A percentile compares a stretch with the other conserved stretches of the same genome.
Evolutionary conservation across 2,797 vertebrate species (phyloP).

Genomic region (Eidolon dupreanum): DNA sequence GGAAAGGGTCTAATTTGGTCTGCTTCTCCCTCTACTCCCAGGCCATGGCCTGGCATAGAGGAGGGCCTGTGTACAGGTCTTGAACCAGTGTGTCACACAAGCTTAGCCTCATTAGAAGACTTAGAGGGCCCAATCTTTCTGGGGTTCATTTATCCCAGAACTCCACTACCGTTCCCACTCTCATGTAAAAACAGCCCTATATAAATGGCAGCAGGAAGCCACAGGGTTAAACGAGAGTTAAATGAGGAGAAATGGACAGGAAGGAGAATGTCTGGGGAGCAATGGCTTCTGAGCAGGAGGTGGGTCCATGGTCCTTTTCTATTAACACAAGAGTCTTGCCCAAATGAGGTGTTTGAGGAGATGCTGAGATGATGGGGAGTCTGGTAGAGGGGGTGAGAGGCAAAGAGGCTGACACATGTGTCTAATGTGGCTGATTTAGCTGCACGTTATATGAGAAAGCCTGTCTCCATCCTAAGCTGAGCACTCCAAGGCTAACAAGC

Average conservation of each 20-base stretch:
- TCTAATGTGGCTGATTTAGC: background rate
- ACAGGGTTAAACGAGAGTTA: background rate
- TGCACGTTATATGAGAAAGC: background rate
- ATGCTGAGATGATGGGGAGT: background rate
- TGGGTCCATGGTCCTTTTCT: background rate
- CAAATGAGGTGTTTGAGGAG: too few relatives aligned
- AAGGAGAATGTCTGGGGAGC: background rate
- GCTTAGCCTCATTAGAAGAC: background rate
- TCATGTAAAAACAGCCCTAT: background rate
- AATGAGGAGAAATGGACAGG: background rate
- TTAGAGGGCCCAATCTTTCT: background rate
- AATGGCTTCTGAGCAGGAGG: background rate
- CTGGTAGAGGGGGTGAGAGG: background rate
- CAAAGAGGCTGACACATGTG: background rate
- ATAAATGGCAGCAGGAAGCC: background rate
- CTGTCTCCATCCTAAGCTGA: background rate
- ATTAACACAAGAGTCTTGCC: background rate
- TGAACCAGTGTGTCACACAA: background rate
- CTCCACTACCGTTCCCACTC: rapidly evolving
- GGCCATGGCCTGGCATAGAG: background rate
- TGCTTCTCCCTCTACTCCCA: background rate
- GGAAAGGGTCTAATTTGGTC: background rate
- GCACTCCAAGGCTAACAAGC: background rate
- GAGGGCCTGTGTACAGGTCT: background rate
- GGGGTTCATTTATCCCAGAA: background rate